Conservation (phyloP, 2,113 vertebrate genomes). For the Grammomys surdaster region DNA sequence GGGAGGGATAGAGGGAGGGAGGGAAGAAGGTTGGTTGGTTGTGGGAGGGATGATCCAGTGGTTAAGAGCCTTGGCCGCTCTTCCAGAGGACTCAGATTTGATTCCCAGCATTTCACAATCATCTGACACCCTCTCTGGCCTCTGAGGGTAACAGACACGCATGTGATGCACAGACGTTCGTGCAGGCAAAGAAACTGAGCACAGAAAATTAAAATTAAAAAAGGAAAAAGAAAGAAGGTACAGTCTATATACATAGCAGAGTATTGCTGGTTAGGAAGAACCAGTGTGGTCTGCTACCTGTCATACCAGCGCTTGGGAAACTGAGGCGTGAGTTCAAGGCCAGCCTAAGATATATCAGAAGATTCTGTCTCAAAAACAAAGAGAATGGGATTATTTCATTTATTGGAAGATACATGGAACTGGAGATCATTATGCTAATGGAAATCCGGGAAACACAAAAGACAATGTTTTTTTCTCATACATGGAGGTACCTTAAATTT, state of each 20-base stretch:
- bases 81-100: neutral
- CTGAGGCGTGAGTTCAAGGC: neutral
- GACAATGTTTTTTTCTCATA: neutral
- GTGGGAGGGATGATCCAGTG: neutral
- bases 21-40: neutral
- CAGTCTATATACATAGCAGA: neutral
- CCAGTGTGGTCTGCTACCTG: no score
- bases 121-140: neutral
- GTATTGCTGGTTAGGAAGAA: neutral
- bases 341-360: neutral
- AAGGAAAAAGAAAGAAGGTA: no score
- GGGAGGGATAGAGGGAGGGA: neutral
- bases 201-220: neutral
- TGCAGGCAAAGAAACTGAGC: neutral
- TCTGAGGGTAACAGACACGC: neutral
- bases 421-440: neutral
- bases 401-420: neutral
- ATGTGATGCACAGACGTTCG: neutral
- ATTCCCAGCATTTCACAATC: neutral
- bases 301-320: neutral
- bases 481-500: neutral
- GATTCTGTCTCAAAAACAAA: neutral
- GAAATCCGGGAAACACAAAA: neutral
- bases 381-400: neutral
- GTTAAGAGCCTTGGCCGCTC: neutral